Conservation (phyloP, 2,888 invertebrate species). For the Callyntrura sp. region DNA sequence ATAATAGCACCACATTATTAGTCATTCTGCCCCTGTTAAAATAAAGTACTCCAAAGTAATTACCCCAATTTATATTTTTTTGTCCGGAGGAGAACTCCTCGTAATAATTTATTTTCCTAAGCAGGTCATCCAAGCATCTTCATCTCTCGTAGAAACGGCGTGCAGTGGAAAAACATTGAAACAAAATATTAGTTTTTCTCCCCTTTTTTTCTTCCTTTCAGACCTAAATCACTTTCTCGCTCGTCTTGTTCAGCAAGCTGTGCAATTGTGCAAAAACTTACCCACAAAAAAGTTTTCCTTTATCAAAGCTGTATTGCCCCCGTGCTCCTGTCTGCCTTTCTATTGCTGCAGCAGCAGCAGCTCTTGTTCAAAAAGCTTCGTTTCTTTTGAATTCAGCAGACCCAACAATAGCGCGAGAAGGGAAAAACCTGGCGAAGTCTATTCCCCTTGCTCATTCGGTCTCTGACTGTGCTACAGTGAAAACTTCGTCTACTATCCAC, state of each 20-base stretch:
- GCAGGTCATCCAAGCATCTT: not conserved
- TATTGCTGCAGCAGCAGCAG: not conserved
- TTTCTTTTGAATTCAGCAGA: not conserved
- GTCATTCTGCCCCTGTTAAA: not conserved
- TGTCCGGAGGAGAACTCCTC: not conserved
- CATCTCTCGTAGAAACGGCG: not conserved
- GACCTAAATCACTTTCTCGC: not conserved
- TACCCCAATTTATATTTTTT: not conserved
- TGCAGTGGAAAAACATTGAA: not conserved
- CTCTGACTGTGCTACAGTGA: slow-evolving; percentile 25
- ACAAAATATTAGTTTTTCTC: too few species aligned
- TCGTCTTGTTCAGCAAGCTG: slow-evolving; percentile 35
- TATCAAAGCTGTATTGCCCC: not conserved
- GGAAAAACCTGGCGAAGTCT: slow-evolving; percentile 13
- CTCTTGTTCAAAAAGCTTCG: not conserved
- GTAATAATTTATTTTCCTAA: not conserved
- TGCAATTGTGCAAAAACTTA: not conserved
- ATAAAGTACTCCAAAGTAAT: not conserved
- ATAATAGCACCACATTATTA: not conserved
- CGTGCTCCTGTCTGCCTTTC: not conserved
- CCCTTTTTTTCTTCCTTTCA: not conserved
- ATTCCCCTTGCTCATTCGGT: slow-evolving; percentile 20
- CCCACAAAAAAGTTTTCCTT: not conserved
- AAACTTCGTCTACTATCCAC: not conserved
- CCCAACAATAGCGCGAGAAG: not conserved